phyloP scores from a whole-genome alignment of 2,888 invertebrate species.

The Drosophila nigricruria region DNA sequence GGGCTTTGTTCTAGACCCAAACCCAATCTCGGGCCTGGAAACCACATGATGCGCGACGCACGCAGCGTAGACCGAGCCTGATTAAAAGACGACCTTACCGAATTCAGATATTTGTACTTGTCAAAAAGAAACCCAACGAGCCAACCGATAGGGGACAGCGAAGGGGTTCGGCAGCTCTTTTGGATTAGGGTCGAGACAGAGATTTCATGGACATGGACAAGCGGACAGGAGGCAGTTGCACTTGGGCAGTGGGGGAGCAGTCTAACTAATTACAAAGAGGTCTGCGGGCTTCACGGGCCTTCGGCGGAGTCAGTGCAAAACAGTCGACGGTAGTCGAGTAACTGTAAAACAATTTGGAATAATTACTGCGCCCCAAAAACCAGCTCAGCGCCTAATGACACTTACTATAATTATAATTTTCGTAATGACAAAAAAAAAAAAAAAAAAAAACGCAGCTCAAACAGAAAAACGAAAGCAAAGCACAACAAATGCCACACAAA shows the following conservation, averaged over 20 bases:
- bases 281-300: constrained; percentile 19
- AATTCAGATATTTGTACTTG: constrained; percentile 85
- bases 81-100: constrained; percentile 84
- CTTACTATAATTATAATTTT: constrained; percentile 78
- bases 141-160: constrained; percentile 52
- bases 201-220: constrained; percentile 62
- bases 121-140: constrained; percentile 84
- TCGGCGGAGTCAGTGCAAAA: constrained; percentile 18
- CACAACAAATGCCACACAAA: constrained; percentile 57
- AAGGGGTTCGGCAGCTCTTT: constrained; percentile 49
- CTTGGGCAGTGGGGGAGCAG: constrained; percentile 16
- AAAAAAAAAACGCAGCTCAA: constrained; percentile 24
- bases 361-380: constrained; percentile 65
- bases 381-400: constrained; percentile 74
- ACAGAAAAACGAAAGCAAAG: constrained; percentile 48
- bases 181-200: constrained; percentile 62
- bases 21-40: constrained; percentile 24
- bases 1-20: constrained; percentile 63
- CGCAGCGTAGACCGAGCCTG: constrained; percentile 60
- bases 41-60: constrained; percentile 21
- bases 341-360: constrained; percentile 74
- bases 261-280: constrained; percentile 50
- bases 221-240: constrained; percentile 16
- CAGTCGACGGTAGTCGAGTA: constrained; percentile 45
- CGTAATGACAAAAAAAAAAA: constrained; percentile 69